Evolutionary conservation across 2,888 invertebrate species (phyloP).

Genomic region (Suillia variegata): DNA sequence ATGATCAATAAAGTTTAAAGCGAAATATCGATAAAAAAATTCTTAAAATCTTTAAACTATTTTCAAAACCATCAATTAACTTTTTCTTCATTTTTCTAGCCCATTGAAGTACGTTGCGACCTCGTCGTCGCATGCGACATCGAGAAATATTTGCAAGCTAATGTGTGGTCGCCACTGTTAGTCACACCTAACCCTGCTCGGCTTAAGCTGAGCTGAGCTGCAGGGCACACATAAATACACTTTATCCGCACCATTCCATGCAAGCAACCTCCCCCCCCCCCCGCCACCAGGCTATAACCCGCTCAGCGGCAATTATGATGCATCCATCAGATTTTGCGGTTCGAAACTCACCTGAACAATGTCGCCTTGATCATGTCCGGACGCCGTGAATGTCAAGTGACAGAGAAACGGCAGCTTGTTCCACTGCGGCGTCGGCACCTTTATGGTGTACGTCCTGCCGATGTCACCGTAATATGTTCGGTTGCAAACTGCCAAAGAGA

Average conservation of each 20-base stretch:
- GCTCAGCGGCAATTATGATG: background rate
- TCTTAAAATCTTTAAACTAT: too few relatives aligned
- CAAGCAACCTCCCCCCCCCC: background rate
- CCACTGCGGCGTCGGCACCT: constrained; percentile 73
- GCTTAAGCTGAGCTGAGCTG: too few relatives aligned
- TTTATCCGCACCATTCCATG: background rate
- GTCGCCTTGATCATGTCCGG: constrained; percentile 85
- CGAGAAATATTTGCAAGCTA: too few relatives aligned
- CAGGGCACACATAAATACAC: background rate
- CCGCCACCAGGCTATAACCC: too few relatives aligned
- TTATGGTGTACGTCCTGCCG: constrained; percentile 80
- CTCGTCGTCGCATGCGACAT: too few relatives aligned
- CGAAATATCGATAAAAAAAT: too few relatives aligned
- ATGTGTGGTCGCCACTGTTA: too few relatives aligned
- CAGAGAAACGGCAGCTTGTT: constrained; percentile 85
- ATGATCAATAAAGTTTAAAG: too few relatives aligned
- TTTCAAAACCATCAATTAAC: too few relatives aligned
- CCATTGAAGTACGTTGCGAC: too few relatives aligned
- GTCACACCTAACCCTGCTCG: too few relatives aligned
- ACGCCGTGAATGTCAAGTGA: constrained; percentile 90
- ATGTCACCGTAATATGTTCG: constrained; percentile 89
- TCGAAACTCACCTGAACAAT: constrained; percentile 74
- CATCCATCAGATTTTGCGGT: constrained; percentile 1
- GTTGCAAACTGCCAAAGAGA: constrained; percentile 72
- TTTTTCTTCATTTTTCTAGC: too few relatives aligned